Evolutionary conservation across 2,113 vertebrate genomes (phyloP), one percentile per base, ranked within the genome.

Genomic region (Cyprinus carpio): DNA sequence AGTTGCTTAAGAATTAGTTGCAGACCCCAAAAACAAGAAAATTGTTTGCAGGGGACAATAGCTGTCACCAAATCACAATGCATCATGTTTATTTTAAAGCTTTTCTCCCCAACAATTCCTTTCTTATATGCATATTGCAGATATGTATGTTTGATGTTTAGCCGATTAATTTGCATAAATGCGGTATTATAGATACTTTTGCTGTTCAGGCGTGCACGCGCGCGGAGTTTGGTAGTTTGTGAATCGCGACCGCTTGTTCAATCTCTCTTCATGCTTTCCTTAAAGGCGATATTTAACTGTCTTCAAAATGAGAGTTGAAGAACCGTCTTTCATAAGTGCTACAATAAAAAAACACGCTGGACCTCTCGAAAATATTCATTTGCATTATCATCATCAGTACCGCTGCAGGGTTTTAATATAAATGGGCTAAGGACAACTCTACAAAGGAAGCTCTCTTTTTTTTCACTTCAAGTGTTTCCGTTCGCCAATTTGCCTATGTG

Each of bases 281-380:
- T 83, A 83, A 72, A n/a, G n/a, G n/a, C 74, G 31, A 58, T 72
- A 67, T 83, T 83, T 83, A n/a, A 72, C 67, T 37, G 20, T 83
- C 49, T n/a, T 40, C 8, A 8, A 83, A 72, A 83, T 72, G 31
- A 83, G 81, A 72, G 72, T 83, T 67, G 58, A 29, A 83, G 27
- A 72, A 83, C 40, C 13, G 29, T 72, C 31, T 83, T 83, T 83
- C 67, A 83, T 56, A 72, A 72, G 67, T 23, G 1, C 18, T 25
- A 72, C 81, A 83, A 83, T 72, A n/a, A n/a, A n/a, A n/a, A n/a
- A 83, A 83, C 67, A 56, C 49, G 58, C 23, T 58, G n/a, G 81
- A 83, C 81, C 81, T 83, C 67, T 58, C n/a, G 20, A 7, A 83
- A 83, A 83, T 56, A 72, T 82, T 54, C 18, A 49, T n/a, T 25